Evolutionary conservation across 2,888 invertebrate genomes (phyloP).

Genomic region (Diplazon laetatorius): DNA sequence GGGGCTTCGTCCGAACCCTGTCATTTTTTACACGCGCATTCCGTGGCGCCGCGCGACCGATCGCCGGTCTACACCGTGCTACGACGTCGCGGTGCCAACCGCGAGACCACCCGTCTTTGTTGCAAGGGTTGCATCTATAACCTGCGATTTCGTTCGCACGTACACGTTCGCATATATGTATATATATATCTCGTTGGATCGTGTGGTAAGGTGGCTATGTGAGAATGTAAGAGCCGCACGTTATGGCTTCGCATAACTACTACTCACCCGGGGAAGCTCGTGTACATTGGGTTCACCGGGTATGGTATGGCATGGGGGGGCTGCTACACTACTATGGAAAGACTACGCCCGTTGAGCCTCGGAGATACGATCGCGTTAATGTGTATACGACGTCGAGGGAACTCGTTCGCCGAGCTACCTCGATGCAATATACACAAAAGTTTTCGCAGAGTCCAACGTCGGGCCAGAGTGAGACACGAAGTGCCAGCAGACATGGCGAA

Average conservation of each 20-base stretch:
- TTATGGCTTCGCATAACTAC: conserved; percentile 69
- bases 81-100: conserved; percentile 20
- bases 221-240: conserved; percentile 38
- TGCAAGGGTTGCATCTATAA: conserved; percentile 25
- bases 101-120: conserved; percentile 40
- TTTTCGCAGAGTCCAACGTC: background rate
- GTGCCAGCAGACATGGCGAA: background rate
- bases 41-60: conserved; percentile 68
- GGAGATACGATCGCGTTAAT: conserved; percentile 46
- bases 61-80: conserved; percentile 54
- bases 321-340: conserved; percentile 3
- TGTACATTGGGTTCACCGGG: background rate
- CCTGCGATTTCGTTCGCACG: conserved; percentile 21
- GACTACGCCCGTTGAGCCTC: conserved; percentile 13
- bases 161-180: conserved; percentile 5
- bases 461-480: too few species aligned
- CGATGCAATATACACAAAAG: conserved; percentile 15
- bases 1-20: conserved; percentile 66
- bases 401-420: conserved; percentile 7
- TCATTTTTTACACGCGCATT: conserved; percentile 73
- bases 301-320: too few species aligned
- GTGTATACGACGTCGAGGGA: conserved; percentile 39
- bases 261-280: conserved; percentile 31
- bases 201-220: conserved; percentile 4
- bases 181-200: background rate